Evolutionary conservation across 2,888 invertebrate genomes (phyloP).

Genomic region (Macropis europaea): DNA sequence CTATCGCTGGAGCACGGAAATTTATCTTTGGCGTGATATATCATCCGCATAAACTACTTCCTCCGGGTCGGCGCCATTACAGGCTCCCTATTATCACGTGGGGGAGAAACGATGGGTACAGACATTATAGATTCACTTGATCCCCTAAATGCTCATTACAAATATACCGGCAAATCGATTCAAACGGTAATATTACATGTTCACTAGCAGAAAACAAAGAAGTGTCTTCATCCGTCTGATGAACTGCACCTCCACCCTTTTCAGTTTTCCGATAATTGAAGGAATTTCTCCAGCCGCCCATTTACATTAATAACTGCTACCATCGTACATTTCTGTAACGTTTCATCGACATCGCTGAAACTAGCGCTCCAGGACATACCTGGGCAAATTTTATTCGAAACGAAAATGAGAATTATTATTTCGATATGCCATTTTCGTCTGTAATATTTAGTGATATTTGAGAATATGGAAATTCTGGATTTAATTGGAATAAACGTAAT

Average conservation of each 20-base stretch:
- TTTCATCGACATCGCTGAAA: slow-evolving; percentile 7
- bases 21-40: slow-evolving; percentile 12
- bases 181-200: slow-evolving; percentile 48
- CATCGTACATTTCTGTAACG: slow-evolving; percentile 43
- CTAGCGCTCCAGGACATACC: background rate
- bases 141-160: slow-evolving; percentile 16
- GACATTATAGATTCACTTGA: slow-evolving; percentile 48
- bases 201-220: slow-evolving; percentile 28
- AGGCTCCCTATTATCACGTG: slow-evolving; percentile 21
- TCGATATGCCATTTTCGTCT: no score
- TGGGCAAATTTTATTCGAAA: background rate
- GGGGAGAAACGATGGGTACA: slow-evolving; percentile 26
- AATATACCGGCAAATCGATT: slow-evolving; percentile 35
- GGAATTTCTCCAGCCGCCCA: slow-evolving; percentile 40
- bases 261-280: slow-evolving; percentile 52
- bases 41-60: slow-evolving; percentile 21
- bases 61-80: slow-evolving; percentile 19
- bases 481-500: no score
- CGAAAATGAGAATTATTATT: no score
- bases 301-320: slow-evolving; percentile 45
- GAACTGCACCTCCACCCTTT: slow-evolving; percentile 17
- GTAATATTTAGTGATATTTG: no score
- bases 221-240: slow-evolving; percentile 31
- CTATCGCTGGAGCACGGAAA: background rate
- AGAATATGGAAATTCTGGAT: no score